Evolutionary conservation across 2,888 invertebrate genomes (phyloP), one percentile per base, ranked within the genome.

Genomic region (Ormia ochracea): DNA sequence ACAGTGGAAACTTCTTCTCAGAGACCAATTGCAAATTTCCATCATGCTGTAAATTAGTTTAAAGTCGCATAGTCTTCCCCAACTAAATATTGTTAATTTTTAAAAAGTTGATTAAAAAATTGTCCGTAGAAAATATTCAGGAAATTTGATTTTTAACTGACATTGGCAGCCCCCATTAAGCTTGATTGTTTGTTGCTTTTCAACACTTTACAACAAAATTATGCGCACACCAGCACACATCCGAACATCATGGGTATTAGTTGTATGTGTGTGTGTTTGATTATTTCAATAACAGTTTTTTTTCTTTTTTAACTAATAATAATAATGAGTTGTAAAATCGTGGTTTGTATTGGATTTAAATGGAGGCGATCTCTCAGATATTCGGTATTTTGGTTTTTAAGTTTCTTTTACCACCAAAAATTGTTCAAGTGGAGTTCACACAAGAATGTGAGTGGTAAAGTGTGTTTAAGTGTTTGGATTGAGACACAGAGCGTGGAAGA

Each of bases 151-250:
- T n/a, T n/a, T n/a, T n/a, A n/a, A n/a, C n/a, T n/a, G n/a, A n/a
- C n/a, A n/a, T n/a, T n/a, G n/a, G n/a, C n/a, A n/a, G n/a, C n/a
- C n/a, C n/a, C n/a, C n/a, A n/a, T n/a, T 82, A 82, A 83, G 84
- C 74, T 83, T 82, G 82, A 83, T 82, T 84, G 82, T 75, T 54
- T 72, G 63, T 69, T 76, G 50, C 63, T 76, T 68, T 68, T 76
- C 48, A 80, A 73, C 72, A 72, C 72, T 66, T 52, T 52, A 52
- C 31, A 31, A 59, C 65, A 75, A 73, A 73, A 61, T 23, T 72
- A 41, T 26, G 4, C 31, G 12, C 36, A 61, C 50, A 23, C 28
- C 50, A 5, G 54, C 43, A 41, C 7, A 45, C 14, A 59, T n/a
- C n/a, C n/a, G n/a, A 41, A 43, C 33, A 41, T 14, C n/a, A 4